These are phyloP conservation scores for Drosophila neocordata DNA, from an alignment of 1,140 invertebrate species.

Conservation along the genomic window DNA sequence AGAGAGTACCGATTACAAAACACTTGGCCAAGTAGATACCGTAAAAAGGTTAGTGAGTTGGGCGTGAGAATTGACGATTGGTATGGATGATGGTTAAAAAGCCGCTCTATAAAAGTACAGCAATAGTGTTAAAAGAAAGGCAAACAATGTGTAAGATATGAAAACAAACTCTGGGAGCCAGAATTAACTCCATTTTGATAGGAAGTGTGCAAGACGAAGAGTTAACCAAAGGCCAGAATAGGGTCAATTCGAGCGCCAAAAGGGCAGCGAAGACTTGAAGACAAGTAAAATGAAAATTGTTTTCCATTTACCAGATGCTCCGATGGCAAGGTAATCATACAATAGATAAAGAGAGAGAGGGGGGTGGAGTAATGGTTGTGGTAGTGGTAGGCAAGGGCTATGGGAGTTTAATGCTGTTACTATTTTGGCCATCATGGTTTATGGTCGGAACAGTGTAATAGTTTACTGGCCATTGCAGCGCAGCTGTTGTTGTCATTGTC, in stretches of 20 bases:
- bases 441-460: constrained; percentile 72
- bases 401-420: constrained; percentile 4
- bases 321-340: too few species aligned
- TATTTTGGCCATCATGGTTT: constrained; percentile 72
- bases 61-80: constrained; percentile 63
- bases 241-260: constrained; percentile 50
- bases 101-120: constrained; percentile 62
- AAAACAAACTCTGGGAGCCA: constrained; percentile 10
- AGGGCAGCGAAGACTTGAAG: constrained; percentile 35
- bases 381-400: not conserved
- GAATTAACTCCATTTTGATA: constrained; percentile 1
- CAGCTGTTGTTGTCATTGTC: constrained; percentile 58
- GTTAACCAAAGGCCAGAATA: constrained; percentile 47
- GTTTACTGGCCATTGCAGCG: constrained; percentile 66
- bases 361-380: not conserved
- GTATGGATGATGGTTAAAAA: constrained; percentile 40
- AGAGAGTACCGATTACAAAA: constrained; percentile 52
- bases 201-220: constrained; percentile 25
- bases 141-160: too few species aligned
- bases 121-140: constrained; percentile 19
- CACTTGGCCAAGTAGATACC: constrained; percentile 27
- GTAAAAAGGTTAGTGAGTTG: constrained; percentile 61
- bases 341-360: too few species aligned
- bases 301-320: constrained; percentile 44
- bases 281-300: constrained; percentile 52